These are phyloP conservation scores for Agelastica alni DNA, from an alignment of 2,888 invertebrate genomes.

Conservation along the genomic window DNA sequence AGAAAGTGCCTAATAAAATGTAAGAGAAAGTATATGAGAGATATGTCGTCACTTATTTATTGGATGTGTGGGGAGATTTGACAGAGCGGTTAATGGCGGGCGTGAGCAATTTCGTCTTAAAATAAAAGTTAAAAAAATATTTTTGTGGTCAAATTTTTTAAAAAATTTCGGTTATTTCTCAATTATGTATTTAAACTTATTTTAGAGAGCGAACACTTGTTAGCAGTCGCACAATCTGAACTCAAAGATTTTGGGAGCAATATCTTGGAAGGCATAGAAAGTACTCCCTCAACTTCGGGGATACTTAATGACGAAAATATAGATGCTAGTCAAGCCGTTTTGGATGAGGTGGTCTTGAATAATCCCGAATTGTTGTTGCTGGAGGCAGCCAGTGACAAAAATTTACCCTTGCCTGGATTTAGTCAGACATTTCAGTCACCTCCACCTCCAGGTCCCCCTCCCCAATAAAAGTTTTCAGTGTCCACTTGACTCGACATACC, in stretches of 20 bases:
- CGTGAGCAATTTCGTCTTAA: no score
- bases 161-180: not conserved
- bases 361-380: slow-evolving; percentile 47
- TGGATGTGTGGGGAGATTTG: no score
- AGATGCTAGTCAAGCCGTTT: slow-evolving; percentile 30
- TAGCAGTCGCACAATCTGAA: slow-evolving; percentile 3
- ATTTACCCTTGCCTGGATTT: slow-evolving; percentile 57
- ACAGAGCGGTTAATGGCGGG: no score
- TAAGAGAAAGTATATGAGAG: no score
- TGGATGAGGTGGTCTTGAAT: slow-evolving; percentile 38
- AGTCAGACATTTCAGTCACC: slow-evolving; percentile 59
- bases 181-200: not conserved
- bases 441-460: slow-evolving; percentile 29
- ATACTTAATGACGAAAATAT: slow-evolving; percentile 30
- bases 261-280: slow-evolving; percentile 44
- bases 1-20: no score
- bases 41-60: no score
- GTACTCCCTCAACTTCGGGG: slow-evolving; percentile 18
- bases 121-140: not conserved
- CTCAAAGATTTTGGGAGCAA: slow-evolving; percentile 34
- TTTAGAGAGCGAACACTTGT: not conserved
- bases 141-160: not conserved
- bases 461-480: slow-evolving; percentile 9
- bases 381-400: slow-evolving; percentile 49
- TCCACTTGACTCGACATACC: no score